Evolutionary conservation across 2,888 invertebrate genomes (phyloP).

Genomic region (Drosophila sordidula): DNA sequence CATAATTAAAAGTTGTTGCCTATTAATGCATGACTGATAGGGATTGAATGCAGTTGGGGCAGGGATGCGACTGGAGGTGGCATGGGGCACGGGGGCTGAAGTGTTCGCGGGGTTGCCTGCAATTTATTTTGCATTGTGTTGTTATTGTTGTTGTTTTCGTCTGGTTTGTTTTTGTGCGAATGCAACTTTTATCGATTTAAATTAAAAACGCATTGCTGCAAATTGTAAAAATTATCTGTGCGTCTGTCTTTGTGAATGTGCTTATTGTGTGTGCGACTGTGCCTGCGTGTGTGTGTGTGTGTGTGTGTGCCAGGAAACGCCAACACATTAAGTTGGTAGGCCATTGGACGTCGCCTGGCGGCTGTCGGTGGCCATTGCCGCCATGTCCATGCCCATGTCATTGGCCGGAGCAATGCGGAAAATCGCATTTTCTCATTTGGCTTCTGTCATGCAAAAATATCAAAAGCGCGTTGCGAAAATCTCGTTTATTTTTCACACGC

Average conservation of each 20-base stretch:
- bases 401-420: conserved; percentile 80
- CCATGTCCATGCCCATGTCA: conserved; percentile 74
- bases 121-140: conserved; percentile 69
- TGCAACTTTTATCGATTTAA: conserved; percentile 79
- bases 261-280: conserved; percentile 46
- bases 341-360: conserved; percentile 70
- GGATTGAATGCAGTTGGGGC: conserved; percentile 5
- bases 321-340: conserved; percentile 76
- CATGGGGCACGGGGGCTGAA: conserved; percentile 5
- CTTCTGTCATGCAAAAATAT: conserved; percentile 79
- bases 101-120: conserved; percentile 44
- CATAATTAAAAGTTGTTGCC: conserved; percentile 56
- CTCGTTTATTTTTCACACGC: conserved; percentile 79
- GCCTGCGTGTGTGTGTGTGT: conserved; percentile 17
- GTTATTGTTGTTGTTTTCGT: conserved; percentile 57
- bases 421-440: conserved; percentile 79
- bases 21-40: conserved; percentile 34
- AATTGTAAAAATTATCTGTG: conserved; percentile 78
- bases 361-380: conserved; percentile 60
- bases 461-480: conserved; percentile 79
- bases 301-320: conserved; percentile 66
- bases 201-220: conserved; percentile 79
- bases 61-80: conserved; percentile 3
- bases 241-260: conserved; percentile 44
- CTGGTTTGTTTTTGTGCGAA: conserved; percentile 75